phyloP scores from a whole-genome alignment of 2,888 invertebrate species.

The Rhingia rostrata region DNA sequence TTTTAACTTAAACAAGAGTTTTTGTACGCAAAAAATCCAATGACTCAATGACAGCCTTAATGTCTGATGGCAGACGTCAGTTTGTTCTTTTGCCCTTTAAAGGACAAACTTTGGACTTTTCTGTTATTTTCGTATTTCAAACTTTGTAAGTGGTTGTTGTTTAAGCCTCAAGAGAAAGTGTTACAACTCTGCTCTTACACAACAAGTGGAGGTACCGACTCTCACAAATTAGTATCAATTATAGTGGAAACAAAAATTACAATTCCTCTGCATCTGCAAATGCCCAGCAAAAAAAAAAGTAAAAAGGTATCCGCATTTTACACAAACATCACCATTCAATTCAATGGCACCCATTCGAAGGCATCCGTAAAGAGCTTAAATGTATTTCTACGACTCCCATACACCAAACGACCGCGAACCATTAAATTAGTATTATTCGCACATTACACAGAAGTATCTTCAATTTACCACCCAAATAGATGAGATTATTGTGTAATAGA shows the following conservation, averaged over 20 bases:
- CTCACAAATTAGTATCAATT: background rate
- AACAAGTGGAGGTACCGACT: too few relatives aligned
- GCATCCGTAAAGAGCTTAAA: background rate
- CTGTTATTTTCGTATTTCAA: too few relatives aligned
- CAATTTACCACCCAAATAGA: conserved; percentile 23
- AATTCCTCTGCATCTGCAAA: background rate
- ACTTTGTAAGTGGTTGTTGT: too few relatives aligned
- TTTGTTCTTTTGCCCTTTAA: too few relatives aligned
- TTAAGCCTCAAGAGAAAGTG: too few relatives aligned
- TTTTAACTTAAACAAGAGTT: too few relatives aligned
- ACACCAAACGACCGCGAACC: conserved; percentile 19
- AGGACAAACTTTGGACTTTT: too few relatives aligned
- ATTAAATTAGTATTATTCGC: conserved; percentile 36
- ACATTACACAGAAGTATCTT: conserved; percentile 17
- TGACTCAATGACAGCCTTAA: too few relatives aligned
- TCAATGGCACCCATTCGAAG: conserved; percentile 3
- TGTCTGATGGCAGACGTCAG: too few relatives aligned
- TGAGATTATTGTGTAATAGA: conserved; percentile 34
- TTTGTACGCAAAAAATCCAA: too few relatives aligned
- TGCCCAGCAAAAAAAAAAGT: background rate
- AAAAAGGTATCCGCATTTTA: conserved; percentile 1
- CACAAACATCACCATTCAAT: conserved; percentile 1
- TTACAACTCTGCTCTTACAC: too few relatives aligned
- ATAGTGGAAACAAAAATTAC: background rate
- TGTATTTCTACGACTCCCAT: conserved; percentile 6